These are phyloP conservation scores for Diplolepis rosae DNA, from an alignment of 2,888 invertebrate genomes.

Conservation along the genomic window DNA sequence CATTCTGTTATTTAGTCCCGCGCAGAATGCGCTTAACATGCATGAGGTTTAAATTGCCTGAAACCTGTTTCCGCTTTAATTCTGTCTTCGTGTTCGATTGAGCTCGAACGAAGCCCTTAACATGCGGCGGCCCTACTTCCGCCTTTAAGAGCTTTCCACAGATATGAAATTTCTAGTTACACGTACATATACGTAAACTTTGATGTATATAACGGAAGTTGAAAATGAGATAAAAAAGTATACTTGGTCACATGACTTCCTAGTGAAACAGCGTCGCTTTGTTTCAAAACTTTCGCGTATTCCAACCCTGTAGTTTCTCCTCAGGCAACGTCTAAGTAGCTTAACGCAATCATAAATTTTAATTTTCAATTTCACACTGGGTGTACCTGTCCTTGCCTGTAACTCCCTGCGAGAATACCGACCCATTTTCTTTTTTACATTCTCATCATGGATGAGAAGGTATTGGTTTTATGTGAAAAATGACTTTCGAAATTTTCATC, in stretches of 20 bases:
- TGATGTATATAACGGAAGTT: not conserved
- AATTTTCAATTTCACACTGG: constrained; percentile 56
- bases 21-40: constrained; percentile 35
- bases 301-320: constrained; percentile 19
- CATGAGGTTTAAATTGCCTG: constrained; percentile 44
- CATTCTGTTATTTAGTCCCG: constrained; percentile 8
- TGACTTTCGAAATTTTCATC: too few species aligned
- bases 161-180: constrained; percentile 31
- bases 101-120: constrained; percentile 52
- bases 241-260: constrained; percentile 48
- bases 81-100: constrained; percentile 49
- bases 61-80: constrained; percentile 40
- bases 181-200: constrained; percentile 8
- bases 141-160: constrained; percentile 38
- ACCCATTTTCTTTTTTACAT: too few species aligned
- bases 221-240: constrained; percentile 35
- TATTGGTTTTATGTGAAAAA: too few species aligned
- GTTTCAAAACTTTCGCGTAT: constrained; percentile 49
- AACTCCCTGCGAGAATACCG: constrained; percentile 15
- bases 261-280: constrained; percentile 39
- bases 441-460: too few species aligned
- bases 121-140: constrained; percentile 49
- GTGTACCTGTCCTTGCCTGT: not conserved
- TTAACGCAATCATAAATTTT: constrained; percentile 58
- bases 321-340: constrained; percentile 39